Conservation (phyloP, 2,113 vertebrate genomes). For the Grammomys surdaster region DNA sequence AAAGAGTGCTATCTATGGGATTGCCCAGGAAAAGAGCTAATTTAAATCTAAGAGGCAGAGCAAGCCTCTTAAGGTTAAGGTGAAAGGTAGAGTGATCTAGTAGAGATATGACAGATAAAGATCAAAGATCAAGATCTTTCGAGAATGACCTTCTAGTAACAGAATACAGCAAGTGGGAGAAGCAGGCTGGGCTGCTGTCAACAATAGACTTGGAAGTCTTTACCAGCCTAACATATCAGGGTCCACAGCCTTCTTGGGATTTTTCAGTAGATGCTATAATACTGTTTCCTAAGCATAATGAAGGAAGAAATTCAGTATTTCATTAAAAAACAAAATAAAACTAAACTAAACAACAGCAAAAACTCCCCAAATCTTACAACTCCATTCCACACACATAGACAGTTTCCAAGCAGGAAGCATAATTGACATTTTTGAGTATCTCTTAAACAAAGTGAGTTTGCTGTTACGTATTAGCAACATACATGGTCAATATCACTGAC, state of each 20-base stretch:
- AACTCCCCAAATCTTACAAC: neutral
- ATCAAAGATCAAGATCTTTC: neutral
- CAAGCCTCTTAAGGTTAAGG: neutral
- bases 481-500: neutral
- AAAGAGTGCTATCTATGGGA: neutral
- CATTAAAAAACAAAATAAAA: neutral
- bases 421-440: neutral
- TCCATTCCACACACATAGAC: neutral
- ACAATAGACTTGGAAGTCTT: neutral
- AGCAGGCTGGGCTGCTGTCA: neutral
- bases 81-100: neutral
- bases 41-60: neutral
- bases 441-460: neutral
- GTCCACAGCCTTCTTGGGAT: neutral
- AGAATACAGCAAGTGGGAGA: neutral
- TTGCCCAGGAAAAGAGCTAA: neutral
- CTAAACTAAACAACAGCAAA: neutral
- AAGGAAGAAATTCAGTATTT: slow-evolving; percentile 16
- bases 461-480: slow-evolving; percentile 1
- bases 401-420: neutral
- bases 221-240: neutral
- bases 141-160: neutral
- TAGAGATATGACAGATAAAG: neutral
- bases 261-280: neutral
- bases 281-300: neutral